Evolutionary conservation across 2,888 invertebrate genomes (phyloP).

Genomic region (Drosophila suboccidentalis): DNA sequence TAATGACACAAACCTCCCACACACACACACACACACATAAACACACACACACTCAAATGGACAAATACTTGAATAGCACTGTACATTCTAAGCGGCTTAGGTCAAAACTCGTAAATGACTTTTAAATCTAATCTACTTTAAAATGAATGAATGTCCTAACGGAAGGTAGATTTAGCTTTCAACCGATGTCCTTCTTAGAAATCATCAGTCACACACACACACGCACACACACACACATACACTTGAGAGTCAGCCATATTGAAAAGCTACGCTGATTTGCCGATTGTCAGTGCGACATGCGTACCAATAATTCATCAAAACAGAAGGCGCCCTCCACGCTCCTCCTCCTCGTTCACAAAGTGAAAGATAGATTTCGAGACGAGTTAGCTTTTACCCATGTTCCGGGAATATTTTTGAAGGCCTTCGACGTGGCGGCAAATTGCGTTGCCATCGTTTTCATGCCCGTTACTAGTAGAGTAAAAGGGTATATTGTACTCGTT

Average conservation of each 20-base stretch:
- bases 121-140: constrained; percentile 73
- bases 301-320: constrained; percentile 79
- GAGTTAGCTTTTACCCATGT: constrained; percentile 47
- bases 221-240: constrained; percentile 10
- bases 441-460: constrained; percentile 55
- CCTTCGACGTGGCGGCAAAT: constrained; percentile 80
- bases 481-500: background rate
- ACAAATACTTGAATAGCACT: constrained; percentile 37
- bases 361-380: constrained; percentile 55
- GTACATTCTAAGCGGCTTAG: constrained; percentile 71
- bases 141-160: constrained; percentile 19
- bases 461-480: background rate
- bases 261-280: constrained; percentile 72
- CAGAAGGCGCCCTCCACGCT: constrained; percentile 60
- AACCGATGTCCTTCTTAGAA: constrained; percentile 27
- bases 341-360: background rate
- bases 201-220: constrained; percentile 62
- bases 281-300: constrained; percentile 79
- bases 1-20: constrained; percentile 53
- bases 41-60: constrained; percentile 18
- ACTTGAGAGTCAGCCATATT: constrained; percentile 44
- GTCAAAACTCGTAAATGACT: constrained; percentile 74
- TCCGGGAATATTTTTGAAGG: constrained; percentile 58
- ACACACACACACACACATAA: constrained; percentile 29
- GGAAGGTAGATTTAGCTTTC: background rate